Evolutionary conservation across 2,113 vertebrate species (phyloP), one percentile per base, ranked within the genome.

Genomic region (Bubalus kerabau): DNA sequence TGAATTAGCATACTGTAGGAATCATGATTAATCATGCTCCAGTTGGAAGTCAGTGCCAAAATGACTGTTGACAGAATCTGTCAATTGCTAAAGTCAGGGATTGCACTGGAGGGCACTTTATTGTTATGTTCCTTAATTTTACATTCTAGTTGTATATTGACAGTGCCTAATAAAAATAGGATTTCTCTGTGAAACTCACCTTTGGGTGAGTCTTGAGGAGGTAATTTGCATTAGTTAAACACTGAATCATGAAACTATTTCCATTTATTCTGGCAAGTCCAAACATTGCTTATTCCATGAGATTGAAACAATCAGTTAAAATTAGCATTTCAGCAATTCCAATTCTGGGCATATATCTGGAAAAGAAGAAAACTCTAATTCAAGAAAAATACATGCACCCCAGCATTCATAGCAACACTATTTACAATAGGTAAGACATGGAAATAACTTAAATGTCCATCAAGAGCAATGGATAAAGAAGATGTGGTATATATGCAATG

Each of bases 1-100:
- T 74, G 92, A 97, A 96, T 97, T 97, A 98, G 52, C 88, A 84
- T 96, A 93, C 94, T 85, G 86, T 91, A 96, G 97, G 96, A 97
- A 83, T 97, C 78, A 16, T 54, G 87, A 97, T 94, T 96, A 97
- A 95, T 97, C 91, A 94, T 19, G n/a, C 46, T 64, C 50, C 52
- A 97, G 93, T 93, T 97, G 80, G 91, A 97, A 98, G 43, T 93
- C 23, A 56, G 40, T 6, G n/a, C 76, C 97, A 83, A 85, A 94
- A 93, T 50, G 64, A 54, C 67, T 92, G 36, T 81, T 93, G 78
- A 91, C 57, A 74, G 86, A 90, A 87, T 83, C 71, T 15, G 80
- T 95, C 97, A 94, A 10, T 62, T 74, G 95, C 89, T 54, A 83
- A 93, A 95, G 40, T 95, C 74, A 97, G 87, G 64, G 91, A 96